Conservation (phyloP, 2,888 invertebrate species). For the Candidula unifasciata region DNA sequence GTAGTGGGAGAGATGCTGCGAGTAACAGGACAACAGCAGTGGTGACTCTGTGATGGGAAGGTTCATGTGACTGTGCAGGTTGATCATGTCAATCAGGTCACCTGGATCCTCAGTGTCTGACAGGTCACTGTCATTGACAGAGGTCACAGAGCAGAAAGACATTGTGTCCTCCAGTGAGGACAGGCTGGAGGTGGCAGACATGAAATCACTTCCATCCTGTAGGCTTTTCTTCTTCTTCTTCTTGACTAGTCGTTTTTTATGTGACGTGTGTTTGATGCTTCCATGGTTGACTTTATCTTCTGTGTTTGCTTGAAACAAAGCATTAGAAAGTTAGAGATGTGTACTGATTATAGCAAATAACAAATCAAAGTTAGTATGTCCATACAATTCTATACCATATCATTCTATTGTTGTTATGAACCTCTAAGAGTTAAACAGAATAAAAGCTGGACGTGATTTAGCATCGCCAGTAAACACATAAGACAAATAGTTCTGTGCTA, state of each 20-base stretch:
- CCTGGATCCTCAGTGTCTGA: constrained; percentile 40
- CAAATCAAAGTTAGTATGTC: too few relatives aligned
- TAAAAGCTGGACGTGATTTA: too few relatives aligned
- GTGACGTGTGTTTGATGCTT: constrained; percentile 15
- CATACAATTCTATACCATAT: background rate
- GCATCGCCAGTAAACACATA: too few relatives aligned
- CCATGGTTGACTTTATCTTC: constrained; percentile 37
- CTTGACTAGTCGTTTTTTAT: constrained; percentile 21
- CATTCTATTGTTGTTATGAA: too few relatives aligned
- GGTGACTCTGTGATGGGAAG: constrained; percentile 95
- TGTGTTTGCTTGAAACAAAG: background rate
- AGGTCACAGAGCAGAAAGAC: constrained; percentile 70
- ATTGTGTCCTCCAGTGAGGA: constrained; percentile 60
- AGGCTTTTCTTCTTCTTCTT: constrained; percentile 21
- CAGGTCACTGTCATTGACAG: constrained; percentile 69
- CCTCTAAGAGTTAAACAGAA: too few relatives aligned
- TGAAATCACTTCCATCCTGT: constrained; percentile 26
- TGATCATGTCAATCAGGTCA: constrained; percentile 80
- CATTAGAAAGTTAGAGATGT: too few relatives aligned
- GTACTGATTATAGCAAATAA: too few relatives aligned
- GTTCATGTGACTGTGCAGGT: constrained; percentile 95
- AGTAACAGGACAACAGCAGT: constrained; percentile 93
- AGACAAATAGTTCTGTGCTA: too few relatives aligned
- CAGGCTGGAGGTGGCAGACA: constrained; percentile 38
- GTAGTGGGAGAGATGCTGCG: constrained; percentile 88